These are phyloP conservation scores for Kryptolebias marmoratus DNA, from an alignment of 2,113 vertebrate genomes.

Conservation along the genomic window DNA sequence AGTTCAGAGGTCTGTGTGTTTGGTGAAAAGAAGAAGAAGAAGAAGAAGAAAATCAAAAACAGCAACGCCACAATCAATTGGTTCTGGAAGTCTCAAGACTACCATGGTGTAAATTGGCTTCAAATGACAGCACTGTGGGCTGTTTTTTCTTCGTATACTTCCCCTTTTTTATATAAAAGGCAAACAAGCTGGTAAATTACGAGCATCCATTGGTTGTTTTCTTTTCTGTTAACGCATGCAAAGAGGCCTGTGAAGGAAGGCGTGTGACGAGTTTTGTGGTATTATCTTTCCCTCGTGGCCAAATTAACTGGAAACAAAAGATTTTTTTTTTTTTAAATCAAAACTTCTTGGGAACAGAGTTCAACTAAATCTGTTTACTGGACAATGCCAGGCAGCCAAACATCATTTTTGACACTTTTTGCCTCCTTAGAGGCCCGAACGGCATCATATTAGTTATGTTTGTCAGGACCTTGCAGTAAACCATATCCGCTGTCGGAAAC, in stretches of 20 bases:
- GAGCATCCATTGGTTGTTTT: slow-evolving; percentile 32
- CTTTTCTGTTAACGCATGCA: slow-evolving; percentile 33
- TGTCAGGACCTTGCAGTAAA: slow-evolving; percentile 37
- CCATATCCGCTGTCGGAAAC: slow-evolving; percentile 42
- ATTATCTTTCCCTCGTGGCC: slow-evolving; percentile 31
- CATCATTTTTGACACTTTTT: slow-evolving; percentile 27
- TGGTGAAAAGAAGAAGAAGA: slow-evolving; percentile 38
- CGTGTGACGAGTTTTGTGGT: slow-evolving; percentile 56
- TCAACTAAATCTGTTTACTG: slow-evolving; percentile 16
- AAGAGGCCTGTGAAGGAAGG: slow-evolving; percentile 52
- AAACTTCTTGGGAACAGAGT: slow-evolving; percentile 14
- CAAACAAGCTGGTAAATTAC: slow-evolving; percentile 31
- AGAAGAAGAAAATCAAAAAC: slow-evolving; percentile 42
- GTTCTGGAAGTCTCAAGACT: slow-evolving; percentile 77
- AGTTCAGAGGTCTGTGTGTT: slow-evolving; percentile 15
- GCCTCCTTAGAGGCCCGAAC: slow-evolving; percentile 15
- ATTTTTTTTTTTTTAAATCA: slow-evolving; percentile 22
- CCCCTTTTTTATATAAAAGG: slow-evolving; percentile 25
- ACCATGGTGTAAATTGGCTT: slow-evolving; percentile 72
- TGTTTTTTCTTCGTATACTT: slow-evolving; percentile 30
- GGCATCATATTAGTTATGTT: slow-evolving; percentile 33
- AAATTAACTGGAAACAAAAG: slow-evolving; percentile 39
- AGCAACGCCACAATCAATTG: slow-evolving; percentile 72
- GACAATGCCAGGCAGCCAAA: slow-evolving; percentile 10
- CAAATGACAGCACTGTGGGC: slow-evolving; percentile 68